phyloP scores from a whole-genome alignment of 2,888 invertebrate genomes.

The Odiellus spinosus region DNA sequence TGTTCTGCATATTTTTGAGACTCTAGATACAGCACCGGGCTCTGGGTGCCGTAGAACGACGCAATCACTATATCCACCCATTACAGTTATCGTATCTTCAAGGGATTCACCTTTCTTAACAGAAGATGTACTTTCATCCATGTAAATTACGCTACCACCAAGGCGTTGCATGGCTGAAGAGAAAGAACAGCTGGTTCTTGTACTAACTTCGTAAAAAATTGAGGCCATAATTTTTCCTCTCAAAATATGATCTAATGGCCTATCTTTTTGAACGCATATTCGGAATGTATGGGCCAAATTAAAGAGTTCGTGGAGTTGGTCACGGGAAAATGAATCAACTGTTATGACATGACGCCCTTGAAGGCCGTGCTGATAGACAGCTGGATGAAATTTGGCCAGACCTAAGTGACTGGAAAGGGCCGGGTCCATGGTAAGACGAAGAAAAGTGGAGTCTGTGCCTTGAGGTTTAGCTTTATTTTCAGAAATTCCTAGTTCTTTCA shows the following conservation, averaged over 20 bases:
- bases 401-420: neutral
- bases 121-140: constrained; percentile 79
- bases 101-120: constrained; percentile 92
- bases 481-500: constrained; percentile 20
- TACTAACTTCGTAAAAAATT: constrained; percentile 94
- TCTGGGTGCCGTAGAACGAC: constrained; percentile 86
- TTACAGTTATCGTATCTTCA: constrained; percentile 36
- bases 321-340: constrained; percentile 71
- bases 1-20: constrained; percentile 62
- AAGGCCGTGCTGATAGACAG: constrained; percentile 24
- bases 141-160: constrained; percentile 79
- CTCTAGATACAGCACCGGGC: constrained; percentile 72
- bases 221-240: constrained; percentile 88
- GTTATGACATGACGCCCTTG: constrained; percentile 64
- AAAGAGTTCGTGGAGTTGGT: constrained; percentile 73
- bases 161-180: constrained; percentile 90
- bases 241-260: constrained; percentile 65
- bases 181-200: constrained; percentile 90
- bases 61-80: constrained; percentile 48
- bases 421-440: neutral
- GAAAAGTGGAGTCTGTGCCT: neutral
- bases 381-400: no score
- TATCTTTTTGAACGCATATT: constrained; percentile 62
- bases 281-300: constrained; percentile 80
- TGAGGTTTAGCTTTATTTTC: neutral